Percentiles rank a stretch among this genome's conserved stretches.
phyloP scores from a whole-genome alignment of 1,140 invertebrate species.

The Laodelphax striatellus region DNA sequence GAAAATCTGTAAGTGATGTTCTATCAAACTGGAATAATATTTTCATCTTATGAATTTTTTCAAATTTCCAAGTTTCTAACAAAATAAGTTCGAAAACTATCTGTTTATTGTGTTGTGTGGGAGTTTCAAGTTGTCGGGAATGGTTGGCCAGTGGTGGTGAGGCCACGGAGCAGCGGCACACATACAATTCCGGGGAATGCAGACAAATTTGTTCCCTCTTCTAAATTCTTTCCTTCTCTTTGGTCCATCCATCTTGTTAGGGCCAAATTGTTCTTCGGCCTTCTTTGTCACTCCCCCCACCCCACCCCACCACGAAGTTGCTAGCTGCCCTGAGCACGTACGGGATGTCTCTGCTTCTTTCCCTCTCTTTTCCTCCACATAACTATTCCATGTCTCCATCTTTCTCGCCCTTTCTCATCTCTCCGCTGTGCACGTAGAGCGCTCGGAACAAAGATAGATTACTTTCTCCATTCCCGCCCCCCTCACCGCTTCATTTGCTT shows the following conservation, averaged over 20 bases:
- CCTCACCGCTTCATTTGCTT: not conserved
- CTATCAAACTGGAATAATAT: no score
- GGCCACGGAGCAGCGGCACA: not conserved
- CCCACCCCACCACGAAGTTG: not conserved
- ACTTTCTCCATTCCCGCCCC: not conserved
- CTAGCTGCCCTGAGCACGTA: not conserved
- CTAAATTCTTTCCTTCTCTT: conserved; percentile 6
- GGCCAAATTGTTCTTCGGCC: conserved; percentile 7
- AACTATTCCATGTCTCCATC: not conserved
- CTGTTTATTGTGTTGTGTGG: no score
- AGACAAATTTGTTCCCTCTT: conserved; percentile 13
- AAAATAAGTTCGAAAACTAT: no score
- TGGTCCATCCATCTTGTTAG: conserved; percentile 6
- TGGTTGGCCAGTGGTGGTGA: not conserved
- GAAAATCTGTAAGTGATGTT: no score
- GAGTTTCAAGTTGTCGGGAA: no score
- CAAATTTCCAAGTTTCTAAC: no score
- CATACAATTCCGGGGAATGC: conserved; percentile 7
- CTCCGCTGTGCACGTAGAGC: not conserved
- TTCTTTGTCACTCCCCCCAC: not conserved
- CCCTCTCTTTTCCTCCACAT: not conserved
- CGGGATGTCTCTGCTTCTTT: not conserved
- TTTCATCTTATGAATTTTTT: no score
- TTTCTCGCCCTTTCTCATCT: conserved; percentile 8
- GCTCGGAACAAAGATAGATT: conserved; percentile 7